phyloP scores from a whole-genome alignment of 2,113 vertebrate species.

The Chlorodrepanis virens region DNA sequence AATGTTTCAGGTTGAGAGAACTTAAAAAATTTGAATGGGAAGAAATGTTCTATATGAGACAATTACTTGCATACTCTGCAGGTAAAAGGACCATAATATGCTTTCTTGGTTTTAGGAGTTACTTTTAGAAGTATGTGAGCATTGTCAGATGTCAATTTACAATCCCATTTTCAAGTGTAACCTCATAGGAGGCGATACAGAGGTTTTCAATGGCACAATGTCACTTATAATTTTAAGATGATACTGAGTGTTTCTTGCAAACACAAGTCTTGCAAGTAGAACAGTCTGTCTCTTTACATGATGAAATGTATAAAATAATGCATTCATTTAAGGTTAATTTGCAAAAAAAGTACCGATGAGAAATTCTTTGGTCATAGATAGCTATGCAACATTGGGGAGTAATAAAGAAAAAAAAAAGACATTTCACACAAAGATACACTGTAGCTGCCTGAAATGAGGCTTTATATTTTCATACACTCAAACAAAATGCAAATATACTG shows the following conservation, averaged over 20 bases:
- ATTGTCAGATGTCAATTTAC: neutral
- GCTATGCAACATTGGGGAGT: neutral
- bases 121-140: neutral
- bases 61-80: neutral
- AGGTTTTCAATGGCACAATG: neutral
- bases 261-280: neutral
- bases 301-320: neutral
- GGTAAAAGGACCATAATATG: neutral
- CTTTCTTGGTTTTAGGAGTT: neutral
- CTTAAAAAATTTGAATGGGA: neutral
- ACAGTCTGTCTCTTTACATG: neutral
- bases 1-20: neutral
- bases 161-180: neutral
- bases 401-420: neutral
- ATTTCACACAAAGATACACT: neutral
- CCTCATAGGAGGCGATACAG: neutral
- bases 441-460: neutral
- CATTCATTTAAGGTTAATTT: neutral
- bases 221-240: neutral
- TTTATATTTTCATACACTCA: neutral
- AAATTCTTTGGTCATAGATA: neutral
- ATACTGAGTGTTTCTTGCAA: neutral
- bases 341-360: neutral
- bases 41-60: neutral
- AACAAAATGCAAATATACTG: neutral